Evolutionary conservation across 1,140 invertebrate genomes (phyloP), one percentile per base, ranked within the genome.

Genomic region (Mycetomoellerius zeteki): DNA sequence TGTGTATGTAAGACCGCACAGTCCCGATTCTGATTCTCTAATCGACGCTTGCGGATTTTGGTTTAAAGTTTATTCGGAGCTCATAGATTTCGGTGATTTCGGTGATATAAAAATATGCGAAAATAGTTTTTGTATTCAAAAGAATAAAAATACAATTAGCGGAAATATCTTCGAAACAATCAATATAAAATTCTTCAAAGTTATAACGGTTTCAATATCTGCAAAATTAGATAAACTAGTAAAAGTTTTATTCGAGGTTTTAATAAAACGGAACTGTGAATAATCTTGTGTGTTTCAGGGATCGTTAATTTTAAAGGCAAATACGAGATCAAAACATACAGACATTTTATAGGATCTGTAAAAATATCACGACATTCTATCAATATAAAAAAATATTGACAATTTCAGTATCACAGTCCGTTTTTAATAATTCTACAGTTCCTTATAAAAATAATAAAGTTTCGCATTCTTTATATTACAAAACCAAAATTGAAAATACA

Each of bases 41-140:
- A 75, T 73, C 19, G 27, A 82, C 19, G 3, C 4, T 56, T 71
- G 37, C 3, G 33, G 52, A 69, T 71, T 80, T 81, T 14, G 30
- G 16, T 54, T 69, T 30, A 52, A 7, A 80, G 19, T 37, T 16
- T 8, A 71, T 56, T 72, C 21, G n/a, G 5, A 24, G 10, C 21
- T 54, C 7, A 14, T 19, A 43, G 12, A 71, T 27, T 58, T 27
- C 1, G 10, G 19, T 14, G 8, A 1, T 27, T 71, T n/a, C 1
- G 10, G 24, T 14, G 14, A 10, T 10, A 1, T 27, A 27, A 58
- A 6, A 58, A 16, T 33, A 47, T 21, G 67, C 12, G 14, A 62
- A 60, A 60, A 60, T 47, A 30, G 33, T 60, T 0, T 58, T 37
- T 10, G 7, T 37, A 27, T 43, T 6, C 21, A 14, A n/a, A 27